phyloP scores from a whole-genome alignment of 1,140 invertebrate genomes.

The Drosophila repletoides region DNA sequence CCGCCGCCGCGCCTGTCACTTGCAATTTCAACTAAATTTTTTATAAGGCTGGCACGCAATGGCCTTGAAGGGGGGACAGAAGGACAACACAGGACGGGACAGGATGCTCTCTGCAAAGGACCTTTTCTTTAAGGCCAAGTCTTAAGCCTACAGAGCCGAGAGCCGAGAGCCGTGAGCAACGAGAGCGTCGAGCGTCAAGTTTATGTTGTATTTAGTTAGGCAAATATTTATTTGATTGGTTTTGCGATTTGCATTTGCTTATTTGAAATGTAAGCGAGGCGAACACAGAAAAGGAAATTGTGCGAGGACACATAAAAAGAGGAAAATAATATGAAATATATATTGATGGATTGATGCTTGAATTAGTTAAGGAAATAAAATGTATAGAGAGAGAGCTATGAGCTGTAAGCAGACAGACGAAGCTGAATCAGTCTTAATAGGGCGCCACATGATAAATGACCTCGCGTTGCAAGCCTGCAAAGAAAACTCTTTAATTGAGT shows the following conservation, averaged over 20 bases:
- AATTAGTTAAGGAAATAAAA: slow-evolving; percentile 30
- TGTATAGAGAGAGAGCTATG: slow-evolving; percentile 37
- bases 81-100: background rate
- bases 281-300: slow-evolving; percentile 66
- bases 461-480: background rate
- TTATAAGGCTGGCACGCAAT: slow-evolving; percentile 56
- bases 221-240: slow-evolving; percentile 80
- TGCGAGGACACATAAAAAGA: slow-evolving; percentile 39
- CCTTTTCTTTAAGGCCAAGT: slow-evolving; percentile 25
- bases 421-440: slow-evolving; percentile 19
- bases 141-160: slow-evolving; percentile 11
- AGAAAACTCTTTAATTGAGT: slow-evolving; percentile 5
- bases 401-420: slow-evolving; percentile 1
- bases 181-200: slow-evolving; percentile 18
- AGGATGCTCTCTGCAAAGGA: slow-evolving; percentile 2
- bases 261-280: slow-evolving; percentile 38
- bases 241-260: slow-evolving; percentile 53
- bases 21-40: slow-evolving; percentile 72
- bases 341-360: slow-evolving; percentile 24
- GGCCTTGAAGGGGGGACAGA: slow-evolving; percentile 55
- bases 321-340: background rate
- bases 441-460: slow-evolving; percentile 31
- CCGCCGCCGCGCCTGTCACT: slow-evolving; percentile 68
- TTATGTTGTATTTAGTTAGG: slow-evolving; percentile 68
- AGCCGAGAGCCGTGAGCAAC: no score